phyloP scores from a whole-genome alignment of 2,113 vertebrate species.

The Melanocharis versteri region DNA sequence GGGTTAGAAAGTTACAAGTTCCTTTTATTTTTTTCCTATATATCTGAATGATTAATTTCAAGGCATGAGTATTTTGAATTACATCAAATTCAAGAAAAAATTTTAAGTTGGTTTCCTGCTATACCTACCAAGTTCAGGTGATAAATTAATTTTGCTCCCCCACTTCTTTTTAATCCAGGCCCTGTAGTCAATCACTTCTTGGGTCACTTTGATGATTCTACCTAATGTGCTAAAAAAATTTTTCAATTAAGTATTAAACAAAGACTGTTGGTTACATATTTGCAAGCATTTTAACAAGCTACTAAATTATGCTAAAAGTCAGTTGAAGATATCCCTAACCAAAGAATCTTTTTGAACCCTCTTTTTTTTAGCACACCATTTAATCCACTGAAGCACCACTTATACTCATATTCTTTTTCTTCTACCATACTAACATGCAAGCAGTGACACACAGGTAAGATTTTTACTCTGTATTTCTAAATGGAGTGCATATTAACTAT shows the following conservation, averaged over 20 bases:
- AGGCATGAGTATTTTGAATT: neutral
- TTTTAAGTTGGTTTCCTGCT: neutral
- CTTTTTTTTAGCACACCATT: neutral
- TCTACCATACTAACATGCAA: neutral
- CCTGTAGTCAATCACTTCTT: slow-evolving; percentile 95
- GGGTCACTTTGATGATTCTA: slow-evolving; percentile 94
- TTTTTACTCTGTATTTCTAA: neutral
- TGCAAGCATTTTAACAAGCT: slow-evolving; percentile 27
- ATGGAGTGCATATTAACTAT: neutral
- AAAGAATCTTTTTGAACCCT: neutral
- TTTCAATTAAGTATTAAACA: slow-evolving; percentile 12
- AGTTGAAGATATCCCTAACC: neutral
- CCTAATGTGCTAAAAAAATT: slow-evolving; percentile 84
- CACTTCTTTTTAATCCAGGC: slow-evolving; percentile 92
- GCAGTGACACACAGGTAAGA: neutral
- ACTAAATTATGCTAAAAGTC: neutral
- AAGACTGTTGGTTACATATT: slow-evolving; percentile 16
- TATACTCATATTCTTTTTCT: neutral
- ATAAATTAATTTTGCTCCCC: slow-evolving; percentile 71
- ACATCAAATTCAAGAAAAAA: slow-evolving; percentile 9
- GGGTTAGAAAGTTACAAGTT: neutral
- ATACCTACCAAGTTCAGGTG: slow-evolving; percentile 73
- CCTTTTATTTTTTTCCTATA: neutral
- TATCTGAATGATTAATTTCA: neutral
- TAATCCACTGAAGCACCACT: neutral